These are phyloP conservation scores for Rhaphigaster nebulosa DNA, from an alignment of 2,888 invertebrate species.

Conservation along the genomic window DNA sequence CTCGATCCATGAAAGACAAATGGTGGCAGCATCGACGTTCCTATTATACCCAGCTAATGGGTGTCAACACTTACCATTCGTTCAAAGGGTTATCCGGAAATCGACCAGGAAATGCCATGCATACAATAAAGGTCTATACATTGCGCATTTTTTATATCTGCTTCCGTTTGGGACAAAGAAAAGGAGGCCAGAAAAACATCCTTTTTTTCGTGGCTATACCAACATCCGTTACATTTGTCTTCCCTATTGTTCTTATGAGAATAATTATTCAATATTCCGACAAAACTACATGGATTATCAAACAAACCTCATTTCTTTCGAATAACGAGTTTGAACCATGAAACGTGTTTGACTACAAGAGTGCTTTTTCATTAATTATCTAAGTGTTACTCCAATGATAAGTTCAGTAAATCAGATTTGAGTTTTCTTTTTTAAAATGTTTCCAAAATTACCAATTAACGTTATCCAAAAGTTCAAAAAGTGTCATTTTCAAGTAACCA, in stretches of 20 bases:
- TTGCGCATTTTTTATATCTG: background rate
- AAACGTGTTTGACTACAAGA: too few relatives aligned
- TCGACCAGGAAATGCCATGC: conserved; percentile 34
- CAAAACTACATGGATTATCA: background rate
- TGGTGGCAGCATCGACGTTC: background rate
- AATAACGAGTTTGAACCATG: too few relatives aligned
- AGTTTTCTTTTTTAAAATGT: too few relatives aligned
- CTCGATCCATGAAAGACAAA: background rate
- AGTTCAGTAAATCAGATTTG: too few relatives aligned
- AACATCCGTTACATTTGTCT: conserved; percentile 7
- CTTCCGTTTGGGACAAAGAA: background rate
- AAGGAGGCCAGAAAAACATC: conserved; percentile 31
- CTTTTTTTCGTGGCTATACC: background rate
- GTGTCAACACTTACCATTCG: background rate
- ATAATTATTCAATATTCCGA: background rate
- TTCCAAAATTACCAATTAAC: too few relatives aligned
- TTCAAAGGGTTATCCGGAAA: conserved; percentile 7
- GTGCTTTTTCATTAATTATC: too few relatives aligned
- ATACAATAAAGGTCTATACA: background rate
- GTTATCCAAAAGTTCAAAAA: too few relatives aligned
- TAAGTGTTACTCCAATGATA: too few relatives aligned
- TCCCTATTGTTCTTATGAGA: background rate
- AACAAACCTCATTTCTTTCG: background rate
- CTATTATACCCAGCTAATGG: background rate
- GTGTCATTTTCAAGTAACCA: too few relatives aligned